Percentiles rank a stretch among this genome's conserved stretches.
These are phyloP conservation scores for Cebidichthys violaceus DNA, from an alignment of 2,113 vertebrate species.

Conservation along the genomic window DNA sequence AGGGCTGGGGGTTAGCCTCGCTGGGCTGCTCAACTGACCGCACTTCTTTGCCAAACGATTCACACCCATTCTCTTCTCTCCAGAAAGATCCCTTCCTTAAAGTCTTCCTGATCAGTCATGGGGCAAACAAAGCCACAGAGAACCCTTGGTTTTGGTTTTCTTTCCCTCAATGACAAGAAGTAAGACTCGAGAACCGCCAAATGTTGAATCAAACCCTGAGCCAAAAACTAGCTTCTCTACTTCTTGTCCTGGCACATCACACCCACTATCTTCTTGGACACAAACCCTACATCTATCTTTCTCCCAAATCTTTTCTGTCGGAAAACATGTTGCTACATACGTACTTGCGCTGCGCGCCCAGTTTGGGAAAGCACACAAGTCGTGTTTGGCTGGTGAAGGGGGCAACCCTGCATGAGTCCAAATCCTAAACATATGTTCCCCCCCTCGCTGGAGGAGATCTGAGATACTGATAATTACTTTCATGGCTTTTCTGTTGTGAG, in stretches of 20 bases:
- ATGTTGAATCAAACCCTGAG: conserved; percentile 46
- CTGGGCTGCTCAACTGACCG: conserved; percentile 71
- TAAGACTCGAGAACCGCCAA: conserved; percentile 41
- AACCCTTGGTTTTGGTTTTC: neutral
- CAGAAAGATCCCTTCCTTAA: conserved; percentile 51
- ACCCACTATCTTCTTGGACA: conserved; percentile 62
- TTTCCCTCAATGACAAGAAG: conserved; percentile 21
- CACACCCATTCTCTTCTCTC: conserved; percentile 74
- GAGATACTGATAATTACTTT: conserved; percentile 81
- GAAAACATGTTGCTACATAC: conserved; percentile 64
- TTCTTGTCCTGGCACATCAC: conserved; percentile 67
- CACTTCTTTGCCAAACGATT: conserved; percentile 69
- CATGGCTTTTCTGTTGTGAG: conserved; percentile 62
- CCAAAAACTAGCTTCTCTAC: conserved; percentile 63
- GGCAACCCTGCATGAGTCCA: conserved; percentile 64
- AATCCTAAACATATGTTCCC: conserved; percentile 82
- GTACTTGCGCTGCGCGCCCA: conserved; percentile 21
- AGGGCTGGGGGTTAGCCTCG: conserved; percentile 63
- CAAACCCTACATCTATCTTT: conserved; percentile 58
- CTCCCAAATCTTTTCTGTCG: conserved; percentile 62
- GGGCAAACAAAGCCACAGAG: conserved; percentile 44
- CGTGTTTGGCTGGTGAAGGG: conserved; percentile 72
- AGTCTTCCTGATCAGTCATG: conserved; percentile 48
- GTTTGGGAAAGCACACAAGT: conserved; percentile 51
- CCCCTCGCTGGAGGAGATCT: conserved; percentile 72